Conservation (phyloP, 2,113 vertebrate genomes). For the Balaeniceps rex region DNA sequence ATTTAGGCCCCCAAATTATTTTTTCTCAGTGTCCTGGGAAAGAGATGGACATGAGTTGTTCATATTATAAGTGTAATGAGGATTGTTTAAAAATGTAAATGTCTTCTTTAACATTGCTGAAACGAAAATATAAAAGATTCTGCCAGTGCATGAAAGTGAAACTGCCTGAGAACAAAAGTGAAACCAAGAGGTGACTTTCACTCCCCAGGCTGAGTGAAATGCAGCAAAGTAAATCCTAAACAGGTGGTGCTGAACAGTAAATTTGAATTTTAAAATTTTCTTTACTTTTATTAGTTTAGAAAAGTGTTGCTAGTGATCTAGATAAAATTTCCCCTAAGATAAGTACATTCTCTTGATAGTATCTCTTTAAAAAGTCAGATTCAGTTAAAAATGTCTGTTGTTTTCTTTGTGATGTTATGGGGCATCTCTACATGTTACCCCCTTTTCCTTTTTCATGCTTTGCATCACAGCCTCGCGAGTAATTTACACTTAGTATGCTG, state of each 20-base stretch:
- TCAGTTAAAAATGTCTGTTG: not conserved
- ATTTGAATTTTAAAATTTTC: not conserved
- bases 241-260: not conserved
- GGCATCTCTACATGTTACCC: not conserved
- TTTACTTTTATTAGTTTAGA: not conserved
- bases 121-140: not conserved
- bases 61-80: not conserved
- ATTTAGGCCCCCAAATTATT: not conserved
- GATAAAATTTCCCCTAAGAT: not conserved
- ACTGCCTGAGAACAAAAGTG: constrained; percentile 56
- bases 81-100: constrained; percentile 16
- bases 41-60: not conserved
- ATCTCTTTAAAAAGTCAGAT: not conserved
- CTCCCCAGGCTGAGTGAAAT: not conserved
- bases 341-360: not conserved
- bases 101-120: not conserved
- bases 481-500: not conserved
- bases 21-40: not conserved
- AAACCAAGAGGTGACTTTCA: constrained; percentile 34
- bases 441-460: not conserved
- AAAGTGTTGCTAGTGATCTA: not conserved
- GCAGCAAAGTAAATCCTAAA: constrained; percentile 6
- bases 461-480: not conserved
- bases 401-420: not conserved
- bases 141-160: constrained; percentile 31